These are phyloP conservation scores for Lomographa bimaculata DNA, from an alignment of 2,888 invertebrate genomes.

Conservation along the genomic window DNA sequence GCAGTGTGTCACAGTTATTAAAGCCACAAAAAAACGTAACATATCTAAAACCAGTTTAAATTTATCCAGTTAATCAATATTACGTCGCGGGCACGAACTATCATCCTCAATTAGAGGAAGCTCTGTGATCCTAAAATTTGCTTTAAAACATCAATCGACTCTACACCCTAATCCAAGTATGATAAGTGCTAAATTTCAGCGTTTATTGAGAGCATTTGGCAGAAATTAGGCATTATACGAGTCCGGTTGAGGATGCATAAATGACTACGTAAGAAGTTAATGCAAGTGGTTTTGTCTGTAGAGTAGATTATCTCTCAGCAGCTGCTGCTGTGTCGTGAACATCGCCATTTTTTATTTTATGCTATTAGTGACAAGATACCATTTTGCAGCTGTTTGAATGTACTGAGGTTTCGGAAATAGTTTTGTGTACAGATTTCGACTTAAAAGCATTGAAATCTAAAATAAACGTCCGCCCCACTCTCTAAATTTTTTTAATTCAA, in stretches of 20 bases:
- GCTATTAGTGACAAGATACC: too few relatives aligned
- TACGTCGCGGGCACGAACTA: conserved; percentile 12
- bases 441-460: too few relatives aligned
- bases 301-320: conserved; percentile 1
- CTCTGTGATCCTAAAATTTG: conserved; percentile 2
- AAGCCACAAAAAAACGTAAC: too few relatives aligned
- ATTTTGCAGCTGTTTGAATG: too few relatives aligned
- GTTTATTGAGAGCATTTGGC: background rate
- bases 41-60: too few relatives aligned
- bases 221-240: conserved; percentile 5
- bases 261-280: conserved; percentile 9
- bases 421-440: too few relatives aligned
- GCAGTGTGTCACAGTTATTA: too few relatives aligned
- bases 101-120: conserved; percentile 7
- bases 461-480: too few relatives aligned
- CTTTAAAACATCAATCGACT: background rate
- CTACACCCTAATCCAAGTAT: background rate
- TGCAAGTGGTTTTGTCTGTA: conserved; percentile 9
- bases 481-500: too few relatives aligned
- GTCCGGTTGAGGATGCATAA: conserved; percentile 9
- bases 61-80: conserved; percentile 14
- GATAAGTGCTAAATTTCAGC: background rate
- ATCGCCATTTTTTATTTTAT: too few relatives aligned
- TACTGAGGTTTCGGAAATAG: too few relatives aligned
- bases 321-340: too few relatives aligned